Evolutionary conservation across 1,140 invertebrate genomes (phyloP), one percentile per base, ranked within the genome.

Genomic region (Trachymyrmex cornetzi): DNA sequence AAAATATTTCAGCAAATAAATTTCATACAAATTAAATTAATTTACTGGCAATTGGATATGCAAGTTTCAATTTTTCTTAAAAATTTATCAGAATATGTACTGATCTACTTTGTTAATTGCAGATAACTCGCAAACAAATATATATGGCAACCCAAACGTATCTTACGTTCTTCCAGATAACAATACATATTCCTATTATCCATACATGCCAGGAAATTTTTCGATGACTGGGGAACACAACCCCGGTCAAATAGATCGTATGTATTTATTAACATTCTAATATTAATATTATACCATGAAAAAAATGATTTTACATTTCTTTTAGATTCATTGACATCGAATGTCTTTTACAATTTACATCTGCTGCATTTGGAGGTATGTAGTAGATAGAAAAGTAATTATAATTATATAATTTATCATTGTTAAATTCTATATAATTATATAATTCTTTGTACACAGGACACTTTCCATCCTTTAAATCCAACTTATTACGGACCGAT

Each of bases 311-410:
- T 55, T 82, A n/a, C 59, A 3, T 87, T 88, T 85, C 34, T 82
- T 93, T 3, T 92, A 97, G 96, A 97, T 93, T 93, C 97, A 63
- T 92, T 94, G 44, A 97, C 96, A 12, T 92, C 97, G 59, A 96
- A 96, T 77, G 97, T 96, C 89, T 97, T 96, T 92, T 97, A 96
- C 94, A 97, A 97, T 93, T 93, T 97, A 88, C 97, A 97, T 89
- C 93, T 97, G 38, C 50, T 55, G 77, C 61, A 44, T 12, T 9
- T 92, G 86, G 87, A 87, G 81, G 57, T 87, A 87, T 55, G 69
- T 59, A 66, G 53, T 75, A 61, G 61, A 88, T 50, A 27, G 44
- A 69, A 84, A 84, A 53, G 3, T 27, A 79, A 16, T 38, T 71
- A n/a, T 55, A 48, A 48, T 30, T 86, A 81, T 85, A 77, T 34